Evolutionary conservation across 2,797 vertebrate genomes (phyloP), one percentile per base, ranked within the genome.

Genomic region (Tolypeutes matacus): DNA sequence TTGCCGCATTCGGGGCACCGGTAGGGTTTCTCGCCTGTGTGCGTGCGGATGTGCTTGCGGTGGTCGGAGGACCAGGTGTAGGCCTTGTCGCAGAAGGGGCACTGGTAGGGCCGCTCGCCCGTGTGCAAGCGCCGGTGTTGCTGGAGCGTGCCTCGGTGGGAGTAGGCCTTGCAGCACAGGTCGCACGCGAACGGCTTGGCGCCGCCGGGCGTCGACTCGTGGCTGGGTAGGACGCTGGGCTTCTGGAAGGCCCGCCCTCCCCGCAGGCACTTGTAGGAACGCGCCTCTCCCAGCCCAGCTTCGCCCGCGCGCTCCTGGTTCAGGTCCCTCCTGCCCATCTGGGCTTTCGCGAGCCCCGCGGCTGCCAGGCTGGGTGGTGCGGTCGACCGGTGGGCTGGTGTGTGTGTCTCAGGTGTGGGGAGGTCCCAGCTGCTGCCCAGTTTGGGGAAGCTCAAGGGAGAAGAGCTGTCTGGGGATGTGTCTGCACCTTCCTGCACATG

Each of bases 61-160:
- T 98, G 98, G 97, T 99, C 99, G 0, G 99, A 99, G 39, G 99
- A 99, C 99, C 99, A 99, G 89, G 98, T 98, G 86, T 99, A 99
- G 84, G 98, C 98, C 95, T 99, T 99, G 67, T 97, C 87, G 7
- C 97, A 97, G 91, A 97, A 95, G 29, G 96, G 78, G n/a, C 97
- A 97, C 12, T n/a, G 86, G 62, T 96, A 96, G 29, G 95, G 97
- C 34, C 92, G 92, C 72, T 96, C 93, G 5, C 96, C 95, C 0
- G 91, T 96, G 46, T 97, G 96, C 88, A 97, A 95, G 36, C 93
- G 94, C 31, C 93, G 72, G 70, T 96, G 96, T 64, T 95, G 96
- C 69, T 95, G 97, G n/a, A 97, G 95, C 4, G 97, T 95, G 39
- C 95, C 96, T 4, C 92, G 95, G 58, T 96, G 96, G 18, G 95